Conservation (phyloP, 2,113 vertebrate genomes). For the Oncorhynchus gorbuscha region DNA sequence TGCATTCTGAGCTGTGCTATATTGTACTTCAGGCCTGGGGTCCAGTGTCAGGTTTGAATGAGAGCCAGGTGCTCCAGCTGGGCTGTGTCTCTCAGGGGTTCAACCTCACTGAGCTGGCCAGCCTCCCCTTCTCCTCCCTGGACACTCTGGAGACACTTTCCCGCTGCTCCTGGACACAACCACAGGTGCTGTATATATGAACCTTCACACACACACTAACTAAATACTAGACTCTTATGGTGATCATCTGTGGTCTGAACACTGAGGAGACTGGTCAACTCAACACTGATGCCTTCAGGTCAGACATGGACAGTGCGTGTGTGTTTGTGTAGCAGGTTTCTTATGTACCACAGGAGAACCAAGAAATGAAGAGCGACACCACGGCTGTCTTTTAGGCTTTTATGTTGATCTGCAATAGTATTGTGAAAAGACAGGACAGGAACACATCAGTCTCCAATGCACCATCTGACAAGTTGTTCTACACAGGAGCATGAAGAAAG, state of each 20-base stretch:
- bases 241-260: slow-evolving; percentile 64
- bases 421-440: too few species aligned
- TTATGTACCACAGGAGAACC: not conserved
- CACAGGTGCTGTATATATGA: slow-evolving; percentile 54
- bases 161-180: slow-evolving; percentile 61
- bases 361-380: too few species aligned
- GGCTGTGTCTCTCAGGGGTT: slow-evolving; percentile 66
- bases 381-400: too few species aligned
- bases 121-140: slow-evolving; percentile 49
- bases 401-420: too few species aligned
- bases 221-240: not conserved
- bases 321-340: too few species aligned
- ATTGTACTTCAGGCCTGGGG: slow-evolving; percentile 53
- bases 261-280: slow-evolving; percentile 52
- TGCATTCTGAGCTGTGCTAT: not conserved
- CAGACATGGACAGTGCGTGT: not conserved
- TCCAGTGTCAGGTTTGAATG: slow-evolving; percentile 41
- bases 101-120: slow-evolving; percentile 47
- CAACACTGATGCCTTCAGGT: slow-evolving; percentile 56
- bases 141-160: slow-evolving; percentile 54
- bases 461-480: too few species aligned
- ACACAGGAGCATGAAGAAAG: too few species aligned
- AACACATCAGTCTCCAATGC: too few species aligned
- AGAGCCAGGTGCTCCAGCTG: slow-evolving; percentile 46
- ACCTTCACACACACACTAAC: too few species aligned